Conservation (phyloP, 2,797 vertebrate genomes). For the Sternarchorhynchus goeldii region DNA sequence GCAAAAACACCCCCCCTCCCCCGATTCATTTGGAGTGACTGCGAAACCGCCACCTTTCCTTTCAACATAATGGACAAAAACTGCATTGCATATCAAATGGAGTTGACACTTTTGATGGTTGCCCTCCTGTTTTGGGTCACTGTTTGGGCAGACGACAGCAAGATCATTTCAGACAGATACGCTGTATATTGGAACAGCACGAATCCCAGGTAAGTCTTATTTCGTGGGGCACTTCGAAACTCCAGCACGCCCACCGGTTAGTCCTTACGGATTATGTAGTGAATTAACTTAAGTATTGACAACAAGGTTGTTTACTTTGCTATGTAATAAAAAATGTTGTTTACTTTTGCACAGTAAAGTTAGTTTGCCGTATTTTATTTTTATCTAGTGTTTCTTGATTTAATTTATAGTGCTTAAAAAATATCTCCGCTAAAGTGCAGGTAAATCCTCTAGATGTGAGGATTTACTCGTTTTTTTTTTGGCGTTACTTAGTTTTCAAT, state of each 20-base stretch:
- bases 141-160: slow-evolving; percentile 85
- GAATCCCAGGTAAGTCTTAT: slow-evolving; percentile 84
- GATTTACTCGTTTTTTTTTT: no score
- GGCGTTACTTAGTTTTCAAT: not conserved
- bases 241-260: not conserved
- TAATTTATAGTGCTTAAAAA: not conserved
- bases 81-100: slow-evolving; percentile 68
- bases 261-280: not conserved
- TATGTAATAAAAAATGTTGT: no score
- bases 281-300: not conserved
- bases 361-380: not conserved
- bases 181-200: slow-evolving; percentile 94
- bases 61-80: slow-evolving; percentile 61
- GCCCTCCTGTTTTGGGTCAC: slow-evolving; percentile 79
- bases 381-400: not conserved
- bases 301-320: not conserved
- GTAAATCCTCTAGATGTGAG: no score
- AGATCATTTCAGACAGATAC: slow-evolving; percentile 86
- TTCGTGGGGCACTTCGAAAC: not conserved
- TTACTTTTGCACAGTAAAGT: no score
- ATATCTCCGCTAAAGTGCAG: not conserved
- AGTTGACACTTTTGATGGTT: slow-evolving; percentile 76
- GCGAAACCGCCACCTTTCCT: slow-evolving; percentile 1
- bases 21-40: not conserved
- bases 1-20: not conserved